Conservation (phyloP, 2,797 vertebrate genomes). For the Enteromius thamalakanensis region DNA sequence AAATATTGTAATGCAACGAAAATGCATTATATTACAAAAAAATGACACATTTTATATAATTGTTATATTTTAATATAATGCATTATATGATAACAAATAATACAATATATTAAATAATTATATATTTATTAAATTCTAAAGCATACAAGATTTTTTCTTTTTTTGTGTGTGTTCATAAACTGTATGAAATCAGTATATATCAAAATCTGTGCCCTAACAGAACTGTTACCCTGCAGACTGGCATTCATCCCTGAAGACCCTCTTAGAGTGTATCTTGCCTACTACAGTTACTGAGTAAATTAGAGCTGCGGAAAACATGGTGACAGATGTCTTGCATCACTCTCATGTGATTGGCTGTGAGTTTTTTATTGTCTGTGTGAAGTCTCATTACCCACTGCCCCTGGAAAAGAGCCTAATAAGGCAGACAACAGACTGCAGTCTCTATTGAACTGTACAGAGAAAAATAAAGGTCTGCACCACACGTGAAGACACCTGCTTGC, state of each 20-base stretch:
- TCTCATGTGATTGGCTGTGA: slow-evolving; percentile 52
- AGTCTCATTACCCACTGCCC: slow-evolving; percentile 44
- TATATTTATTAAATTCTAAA: background rate
- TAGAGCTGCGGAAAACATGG: slow-evolving; percentile 28
- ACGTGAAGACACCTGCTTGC: slow-evolving; percentile 67
- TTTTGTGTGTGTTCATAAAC: background rate
- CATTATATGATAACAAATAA: background rate
- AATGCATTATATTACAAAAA: background rate
- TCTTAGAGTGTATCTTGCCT: slow-evolving; percentile 42
- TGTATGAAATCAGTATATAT: background rate
- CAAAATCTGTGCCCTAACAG: background rate
- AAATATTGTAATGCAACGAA: background rate
- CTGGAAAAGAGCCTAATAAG: slow-evolving; percentile 49
- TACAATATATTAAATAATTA: background rate
- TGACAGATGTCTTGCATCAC: slow-evolving; percentile 55
- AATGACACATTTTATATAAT: background rate
- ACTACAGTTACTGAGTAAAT: slow-evolving; percentile 33
- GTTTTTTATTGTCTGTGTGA: slow-evolving; percentile 50
- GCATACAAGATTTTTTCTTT: background rate
- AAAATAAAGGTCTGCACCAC: slow-evolving; percentile 56
- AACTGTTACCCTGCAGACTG: slow-evolving; percentile 19
- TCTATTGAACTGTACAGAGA: slow-evolving; percentile 35
- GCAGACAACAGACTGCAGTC: slow-evolving; percentile 21
- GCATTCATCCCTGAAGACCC: slow-evolving; percentile 43
- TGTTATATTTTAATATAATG: background rate